Base-by-base conservation (phyloP, 2,797 vertebrate genomes). In the Okamejei kenojei region DNA sequence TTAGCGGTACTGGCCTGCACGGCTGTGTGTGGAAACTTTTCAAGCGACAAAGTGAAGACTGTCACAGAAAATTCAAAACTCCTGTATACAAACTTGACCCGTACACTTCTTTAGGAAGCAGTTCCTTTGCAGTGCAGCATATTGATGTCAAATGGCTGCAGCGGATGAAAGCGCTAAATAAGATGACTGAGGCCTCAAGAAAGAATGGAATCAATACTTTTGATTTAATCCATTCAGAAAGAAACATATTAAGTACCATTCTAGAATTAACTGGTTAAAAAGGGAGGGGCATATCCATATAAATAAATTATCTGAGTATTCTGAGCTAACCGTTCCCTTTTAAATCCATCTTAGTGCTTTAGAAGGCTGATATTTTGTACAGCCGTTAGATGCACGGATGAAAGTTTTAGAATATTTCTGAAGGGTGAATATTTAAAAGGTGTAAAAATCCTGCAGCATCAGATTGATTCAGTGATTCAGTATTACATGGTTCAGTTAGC, bases 31-130 rank as follows among this genome's bases (percentile, higher is more conserved):
- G 98, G 98, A 99, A 99, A 99, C 98, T 98, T 98, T 97, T 97
- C 95, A 97, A 96, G 94, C 95, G 17, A 94, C 96, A 96, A 88
- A 98, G 97, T 97, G 96, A 97, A 94, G 95, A 97, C 95, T 96
- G 96, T 96, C 96, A 96, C 96, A 96, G 96, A 97, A 98, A 98
- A 99, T 98, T 98, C 98, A 98, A 98, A 98, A 88, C 97, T 98
- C 97, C 98, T 98, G 98, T 98, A 99, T 97, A 98, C 98, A 99
- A 99, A 99, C 98, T 99, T 99, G 98, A 99, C 98, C 98, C 97
- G 95, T 94, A 96, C 97, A 97, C 97, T 97, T 96, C 96, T 96
- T 96, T 95, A 93, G 96, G 96, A 96, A 96, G 96, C 96, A 95
- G 96, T 97, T 97, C 96, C 95, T 97, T 97, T 96, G 96, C 96